Conservation (phyloP, 2,888 invertebrate species). For the Parnassius glacialis region DNA sequence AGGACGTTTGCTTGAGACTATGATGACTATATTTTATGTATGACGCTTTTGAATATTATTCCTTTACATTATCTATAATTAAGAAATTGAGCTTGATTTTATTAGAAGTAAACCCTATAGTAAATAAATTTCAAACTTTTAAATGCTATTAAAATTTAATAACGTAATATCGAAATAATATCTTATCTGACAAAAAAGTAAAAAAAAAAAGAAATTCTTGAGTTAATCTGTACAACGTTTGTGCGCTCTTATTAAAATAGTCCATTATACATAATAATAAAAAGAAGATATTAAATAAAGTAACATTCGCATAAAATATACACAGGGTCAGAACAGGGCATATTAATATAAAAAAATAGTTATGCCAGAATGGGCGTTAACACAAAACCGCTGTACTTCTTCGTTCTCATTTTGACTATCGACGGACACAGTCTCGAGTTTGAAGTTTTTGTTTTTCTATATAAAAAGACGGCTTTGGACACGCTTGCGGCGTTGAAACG, state of each 20-base stretch:
- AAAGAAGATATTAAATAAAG: slow-evolving; percentile 51
- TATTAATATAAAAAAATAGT: slow-evolving; percentile 74
- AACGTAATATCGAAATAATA: slow-evolving; percentile 38
- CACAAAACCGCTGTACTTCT: slow-evolving; percentile 57
- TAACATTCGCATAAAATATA: slow-evolving; percentile 58
- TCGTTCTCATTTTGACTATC: slow-evolving; percentile 55
- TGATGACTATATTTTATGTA: slow-evolving; percentile 48
- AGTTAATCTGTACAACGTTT: slow-evolving; percentile 72
- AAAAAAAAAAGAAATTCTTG: slow-evolving; percentile 54
- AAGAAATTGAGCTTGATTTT: slow-evolving; percentile 78
- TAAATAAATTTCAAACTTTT: slow-evolving; percentile 49
- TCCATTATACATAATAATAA: slow-evolving; percentile 48
- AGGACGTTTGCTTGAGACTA: slow-evolving; percentile 72
- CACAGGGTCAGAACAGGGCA: slow-evolving; percentile 49
- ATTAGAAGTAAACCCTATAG: slow-evolving; percentile 72
- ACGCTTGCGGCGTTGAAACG: slow-evolving; percentile 61
- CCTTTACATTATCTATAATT: slow-evolving; percentile 68
- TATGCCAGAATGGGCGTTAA: slow-evolving; percentile 62
- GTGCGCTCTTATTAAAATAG: slow-evolving; percentile 76
- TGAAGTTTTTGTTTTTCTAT: slow-evolving; percentile 49
- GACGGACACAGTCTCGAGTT: slow-evolving; percentile 70
- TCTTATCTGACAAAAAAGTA: slow-evolving; percentile 55
- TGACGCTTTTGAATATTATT: slow-evolving; percentile 61
- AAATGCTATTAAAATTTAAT: slow-evolving; percentile 41
- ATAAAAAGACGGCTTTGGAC: slow-evolving; percentile 76